Evolutionary conservation across 2,113 vertebrate species (phyloP), one percentile per base, ranked within the genome.

Genomic region (Pantherophis guttatus): DNA sequence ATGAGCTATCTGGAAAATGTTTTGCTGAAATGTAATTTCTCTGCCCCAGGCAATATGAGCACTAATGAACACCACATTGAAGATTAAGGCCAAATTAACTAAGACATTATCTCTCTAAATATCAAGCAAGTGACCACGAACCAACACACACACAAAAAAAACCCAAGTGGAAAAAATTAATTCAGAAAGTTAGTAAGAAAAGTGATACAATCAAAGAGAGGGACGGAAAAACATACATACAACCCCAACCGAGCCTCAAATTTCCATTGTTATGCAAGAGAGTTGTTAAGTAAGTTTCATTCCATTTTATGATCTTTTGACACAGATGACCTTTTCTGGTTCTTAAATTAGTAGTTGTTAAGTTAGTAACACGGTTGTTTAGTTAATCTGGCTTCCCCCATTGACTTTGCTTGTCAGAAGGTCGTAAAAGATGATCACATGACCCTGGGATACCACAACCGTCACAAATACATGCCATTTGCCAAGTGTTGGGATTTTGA

Each of bases 61-160:
- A 58, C 54, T 91, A 91, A 91, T 87, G 81, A 91, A 87, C 44
- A 44, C 55, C n/a, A 55, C 55, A 50, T 1, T 50, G 91, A 86
- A 91, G 70, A 91, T 57, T 57, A 91, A 87, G 58, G 55, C 26
- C 13, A 86, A 59, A 91, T 91, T 91, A 91, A 59, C 91, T n/a
- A 58, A 52, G 48, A 48, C 91, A 58, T 50, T 62, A 8, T 58
- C 81, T 86, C 39, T 91, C 44, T 57, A 91, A 91, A 91, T 59
- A 87, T 50, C 44, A 58, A 86, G 24, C 44, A 12, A 87, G 53
- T 86, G 91, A 86, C 91, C 55, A 11, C 9, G 50, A 52, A 91
- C 26, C 17, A 91, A 57, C 44, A 55, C 91, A 44, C 10, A 53
- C 10, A 52, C 33, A 23, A 48, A 58, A 48, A n/a, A 86, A 87